Conservation (phyloP, 2,797 vertebrate species). For the Macrochelys suwanniensis region DNA sequence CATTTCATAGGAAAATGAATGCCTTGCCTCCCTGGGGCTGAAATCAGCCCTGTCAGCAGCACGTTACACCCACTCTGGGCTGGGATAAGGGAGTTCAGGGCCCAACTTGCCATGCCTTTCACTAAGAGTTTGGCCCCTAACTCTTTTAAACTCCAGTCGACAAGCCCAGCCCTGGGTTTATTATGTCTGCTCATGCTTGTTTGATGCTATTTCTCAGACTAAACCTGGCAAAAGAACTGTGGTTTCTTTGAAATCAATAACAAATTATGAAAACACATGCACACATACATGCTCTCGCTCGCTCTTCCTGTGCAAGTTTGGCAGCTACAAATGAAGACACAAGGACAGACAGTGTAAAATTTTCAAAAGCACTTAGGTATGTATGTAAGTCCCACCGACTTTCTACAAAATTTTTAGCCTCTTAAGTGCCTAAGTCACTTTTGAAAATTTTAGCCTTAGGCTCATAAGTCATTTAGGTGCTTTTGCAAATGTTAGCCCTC, state of each 20-base stretch:
- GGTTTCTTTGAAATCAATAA: slow-evolving; percentile 45
- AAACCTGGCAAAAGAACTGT: slow-evolving; percentile 1
- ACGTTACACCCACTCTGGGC: too few relatives aligned
- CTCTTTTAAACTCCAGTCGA: background rate
- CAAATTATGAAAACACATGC: fast-evolving
- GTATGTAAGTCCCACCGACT: fast-evolving
- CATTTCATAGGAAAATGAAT: background rate
- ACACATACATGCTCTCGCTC: background rate
- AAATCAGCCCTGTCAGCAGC: background rate
- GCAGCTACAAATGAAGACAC: background rate
- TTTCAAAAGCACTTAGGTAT: background rate
- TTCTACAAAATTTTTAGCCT: background rate
- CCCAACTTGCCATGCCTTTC: fast-evolving
- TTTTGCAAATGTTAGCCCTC: background rate
- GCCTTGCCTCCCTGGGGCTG: fast-evolving
- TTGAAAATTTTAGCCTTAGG: background rate
- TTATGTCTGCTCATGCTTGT: background rate
- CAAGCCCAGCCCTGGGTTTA: background rate
- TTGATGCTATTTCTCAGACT: background rate
- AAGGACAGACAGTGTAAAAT: background rate
- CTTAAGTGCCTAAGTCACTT: background rate
- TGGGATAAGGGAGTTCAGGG: background rate
- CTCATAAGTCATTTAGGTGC: background rate
- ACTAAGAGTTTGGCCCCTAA: fast-evolving
- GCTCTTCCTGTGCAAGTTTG: background rate